phyloP scores from a whole-genome alignment of 2,888 invertebrate species.

The Creontiades dilutus region DNA sequence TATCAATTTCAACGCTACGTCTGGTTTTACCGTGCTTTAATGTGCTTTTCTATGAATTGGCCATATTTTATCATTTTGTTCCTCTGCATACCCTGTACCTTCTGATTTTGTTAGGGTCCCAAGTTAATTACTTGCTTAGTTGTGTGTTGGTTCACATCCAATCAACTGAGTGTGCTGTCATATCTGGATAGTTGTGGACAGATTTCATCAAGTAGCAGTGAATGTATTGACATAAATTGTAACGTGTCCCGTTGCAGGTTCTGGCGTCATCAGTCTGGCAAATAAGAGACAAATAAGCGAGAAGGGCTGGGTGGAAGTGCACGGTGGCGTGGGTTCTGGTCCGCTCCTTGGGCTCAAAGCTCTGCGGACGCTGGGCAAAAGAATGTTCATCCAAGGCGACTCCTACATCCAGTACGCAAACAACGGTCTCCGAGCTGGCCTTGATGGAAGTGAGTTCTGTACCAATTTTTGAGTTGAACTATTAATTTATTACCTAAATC shows the following conservation, averaged over 20 bases:
- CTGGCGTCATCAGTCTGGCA: conserved; percentile 87
- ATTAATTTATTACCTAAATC: too few species aligned
- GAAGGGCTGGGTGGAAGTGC: conserved; percentile 93
- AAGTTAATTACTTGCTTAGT: too few species aligned
- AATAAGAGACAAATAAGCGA: conserved; percentile 89
- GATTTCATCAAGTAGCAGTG: too few species aligned
- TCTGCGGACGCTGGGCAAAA: conserved; percentile 86
- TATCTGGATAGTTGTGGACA: too few species aligned
- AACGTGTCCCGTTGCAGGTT: conserved; percentile 79
- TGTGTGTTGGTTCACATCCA: too few species aligned
- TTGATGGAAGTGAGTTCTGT: conserved; percentile 85
- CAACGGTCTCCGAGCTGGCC: conserved; percentile 87
- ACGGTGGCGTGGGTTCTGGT: conserved; percentile 91
- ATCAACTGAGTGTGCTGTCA: too few species aligned
- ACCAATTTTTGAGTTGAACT: neutral
- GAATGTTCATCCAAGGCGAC: conserved; percentile 85
- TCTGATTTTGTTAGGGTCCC: too few species aligned
- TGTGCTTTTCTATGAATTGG: too few species aligned
- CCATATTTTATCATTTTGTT: too few species aligned
- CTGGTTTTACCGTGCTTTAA: too few species aligned
- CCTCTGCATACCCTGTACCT: too few species aligned
- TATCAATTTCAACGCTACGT: too few species aligned
- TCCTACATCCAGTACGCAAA: conserved; percentile 85
- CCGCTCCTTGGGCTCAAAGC: conserved; percentile 88
- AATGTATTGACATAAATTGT: neutral